These are phyloP conservation scores for Drosophila mercatorum DNA, from an alignment of 2,888 invertebrate species.

Conservation along the genomic window DNA sequence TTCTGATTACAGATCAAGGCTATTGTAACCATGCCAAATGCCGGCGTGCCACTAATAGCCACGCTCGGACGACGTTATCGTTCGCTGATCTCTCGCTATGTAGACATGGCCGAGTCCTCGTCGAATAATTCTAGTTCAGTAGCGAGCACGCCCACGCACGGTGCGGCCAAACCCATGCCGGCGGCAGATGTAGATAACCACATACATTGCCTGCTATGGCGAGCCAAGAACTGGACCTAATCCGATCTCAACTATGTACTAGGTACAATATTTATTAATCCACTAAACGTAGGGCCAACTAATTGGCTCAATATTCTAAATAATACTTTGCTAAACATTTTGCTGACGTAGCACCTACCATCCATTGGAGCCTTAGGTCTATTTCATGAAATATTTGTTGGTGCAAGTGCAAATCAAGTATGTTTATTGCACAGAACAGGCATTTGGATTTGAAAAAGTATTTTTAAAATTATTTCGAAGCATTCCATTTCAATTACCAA, in stretches of 20 bases:
- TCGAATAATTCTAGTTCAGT: conserved; percentile 35
- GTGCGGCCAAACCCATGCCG: conserved; percentile 66
- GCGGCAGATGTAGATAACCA: conserved; percentile 82
- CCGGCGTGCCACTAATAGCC: conserved; percentile 87
- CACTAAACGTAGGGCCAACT: conserved; percentile 7
- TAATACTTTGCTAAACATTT: conserved; percentile 18
- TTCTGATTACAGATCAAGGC: conserved; percentile 86
- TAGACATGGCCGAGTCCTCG: conserved; percentile 85
- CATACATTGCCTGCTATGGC: conserved; percentile 84
- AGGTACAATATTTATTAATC: conserved; percentile 55
- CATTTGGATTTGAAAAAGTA: conserved; percentile 5
- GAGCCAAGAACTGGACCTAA: conserved; percentile 83
- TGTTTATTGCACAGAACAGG: conserved; percentile 21
- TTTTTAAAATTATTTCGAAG: conserved; percentile 13
- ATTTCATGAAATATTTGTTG: conserved; percentile 18
- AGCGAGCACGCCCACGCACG: conserved; percentile 70
- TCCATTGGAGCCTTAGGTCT: not conserved
- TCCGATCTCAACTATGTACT: conserved; percentile 55
- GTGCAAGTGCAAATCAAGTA: conserved; percentile 31
- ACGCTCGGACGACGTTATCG: conserved; percentile 94
- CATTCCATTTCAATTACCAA: conserved; percentile 55
- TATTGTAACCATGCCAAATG: conserved; percentile 87
- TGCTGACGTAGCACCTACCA: conserved; percentile 16
- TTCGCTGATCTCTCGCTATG: conserved; percentile 89
- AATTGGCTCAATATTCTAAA: conserved; percentile 11